phyloP scores from a whole-genome alignment of 2,797 vertebrate genomes.

The Chromobotia macracanthus region DNA sequence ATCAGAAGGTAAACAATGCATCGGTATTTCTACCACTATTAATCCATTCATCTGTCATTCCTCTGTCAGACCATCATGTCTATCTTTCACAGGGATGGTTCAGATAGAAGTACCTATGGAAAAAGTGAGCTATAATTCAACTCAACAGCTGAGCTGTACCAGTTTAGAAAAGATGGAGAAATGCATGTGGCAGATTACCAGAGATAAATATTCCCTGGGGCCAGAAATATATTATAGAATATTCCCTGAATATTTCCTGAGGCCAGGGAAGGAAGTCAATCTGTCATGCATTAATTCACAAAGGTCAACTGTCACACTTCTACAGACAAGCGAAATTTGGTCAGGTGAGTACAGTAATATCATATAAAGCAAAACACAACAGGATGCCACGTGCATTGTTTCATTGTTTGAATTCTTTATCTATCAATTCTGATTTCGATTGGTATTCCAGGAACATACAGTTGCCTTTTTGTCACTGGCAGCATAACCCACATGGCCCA shows the following conservation, averaged over 20 bases:
- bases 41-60: conserved; percentile 2
- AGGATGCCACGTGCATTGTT: neutral
- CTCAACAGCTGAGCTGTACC: conserved; percentile 53
- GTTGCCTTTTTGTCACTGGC: conserved; percentile 68
- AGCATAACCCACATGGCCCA: conserved; percentile 66
- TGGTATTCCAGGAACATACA: conserved; percentile 68
- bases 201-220: conserved; percentile 5
- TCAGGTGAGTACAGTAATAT: conserved; percentile 39
- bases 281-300: neutral
- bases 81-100: conserved; percentile 66
- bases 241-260: conserved; percentile 56
- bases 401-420: neutral
- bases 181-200: conserved; percentile 61
- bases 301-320: conserved; percentile 29
- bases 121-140: conserved; percentile 51
- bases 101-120: conserved; percentile 27
- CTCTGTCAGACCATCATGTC: neutral
- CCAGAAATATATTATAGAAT: too few species aligned
- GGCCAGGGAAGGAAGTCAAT: conserved; percentile 59
- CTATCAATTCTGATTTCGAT: neutral
- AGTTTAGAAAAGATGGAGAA: conserved; percentile 43
- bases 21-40: neutral
- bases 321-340: conserved; percentile 46
- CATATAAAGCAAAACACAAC: neutral
- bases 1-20: conserved; percentile 61